phyloP scores from a whole-genome alignment of 2,113 vertebrate species.

The Tychaedon coryphoeus region DNA sequence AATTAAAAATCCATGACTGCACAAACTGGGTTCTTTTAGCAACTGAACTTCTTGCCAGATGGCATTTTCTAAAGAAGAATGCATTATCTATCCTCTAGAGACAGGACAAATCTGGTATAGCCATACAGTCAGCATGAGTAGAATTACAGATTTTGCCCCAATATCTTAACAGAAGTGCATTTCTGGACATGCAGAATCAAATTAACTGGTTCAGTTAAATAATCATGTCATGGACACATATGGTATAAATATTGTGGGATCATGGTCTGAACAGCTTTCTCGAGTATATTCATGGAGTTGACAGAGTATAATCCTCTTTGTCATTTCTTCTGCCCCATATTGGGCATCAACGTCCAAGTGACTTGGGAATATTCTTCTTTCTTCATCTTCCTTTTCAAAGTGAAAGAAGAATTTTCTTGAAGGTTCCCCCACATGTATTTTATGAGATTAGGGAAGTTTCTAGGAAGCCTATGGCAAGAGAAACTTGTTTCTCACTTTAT shows the following conservation, averaged over 20 bases:
- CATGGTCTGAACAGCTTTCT: not conserved
- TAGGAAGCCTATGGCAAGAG: not conserved
- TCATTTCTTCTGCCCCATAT: not conserved
- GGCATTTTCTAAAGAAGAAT: not conserved
- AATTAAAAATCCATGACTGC: not conserved
- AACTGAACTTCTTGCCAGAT: not conserved
- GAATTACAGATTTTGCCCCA: not conserved
- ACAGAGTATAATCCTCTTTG: fast-evolving
- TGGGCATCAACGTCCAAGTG: not conserved
- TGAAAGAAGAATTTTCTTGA: not conserved
- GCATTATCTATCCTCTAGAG: not conserved
- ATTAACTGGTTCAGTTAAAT: not conserved
- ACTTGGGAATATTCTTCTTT: not conserved
- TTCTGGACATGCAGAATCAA: not conserved
- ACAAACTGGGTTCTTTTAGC: not conserved
- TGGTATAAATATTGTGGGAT: not conserved
- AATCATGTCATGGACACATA: not conserved
- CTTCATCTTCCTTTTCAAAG: not conserved
- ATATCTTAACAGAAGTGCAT: not conserved
- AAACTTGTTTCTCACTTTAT: not conserved
- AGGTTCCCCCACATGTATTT: not conserved
- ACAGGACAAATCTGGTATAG: not conserved
- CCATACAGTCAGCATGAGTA: not conserved
- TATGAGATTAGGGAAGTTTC: not conserved
- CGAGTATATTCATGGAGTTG: not conserved